A percentile compares a stretch with the other conserved stretches of the same genome.
Evolutionary conservation across 2,113 vertebrate species (phyloP).

Genomic region (Psilopsiagon aymara): DNA sequence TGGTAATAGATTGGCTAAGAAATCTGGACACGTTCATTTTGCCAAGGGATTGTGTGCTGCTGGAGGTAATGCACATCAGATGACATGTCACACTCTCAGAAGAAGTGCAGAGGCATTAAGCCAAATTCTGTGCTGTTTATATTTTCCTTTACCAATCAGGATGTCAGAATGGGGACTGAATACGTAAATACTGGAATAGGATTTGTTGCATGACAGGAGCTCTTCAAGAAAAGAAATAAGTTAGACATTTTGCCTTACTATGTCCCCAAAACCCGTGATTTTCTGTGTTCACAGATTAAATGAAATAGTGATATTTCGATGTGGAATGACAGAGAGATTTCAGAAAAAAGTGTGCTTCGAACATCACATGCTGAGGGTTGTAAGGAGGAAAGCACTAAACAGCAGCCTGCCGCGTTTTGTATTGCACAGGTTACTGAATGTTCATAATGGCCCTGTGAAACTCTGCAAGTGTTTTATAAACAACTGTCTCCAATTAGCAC

Average conservation of each 20-base stretch:
- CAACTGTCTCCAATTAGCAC: background rate
- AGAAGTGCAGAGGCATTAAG: slow-evolving; percentile 58
- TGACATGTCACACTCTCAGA: slow-evolving; percentile 71
- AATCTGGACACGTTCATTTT: slow-evolving; percentile 59
- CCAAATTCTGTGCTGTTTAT: slow-evolving; percentile 52
- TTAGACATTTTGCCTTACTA: background rate
- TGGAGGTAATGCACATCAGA: slow-evolving; percentile 72
- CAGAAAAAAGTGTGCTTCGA: background rate
- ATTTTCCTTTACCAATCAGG: slow-evolving; percentile 12
- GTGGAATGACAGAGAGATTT: background rate
- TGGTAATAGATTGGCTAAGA: slow-evolving; percentile 61
- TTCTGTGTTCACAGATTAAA: slow-evolving; percentile 7
- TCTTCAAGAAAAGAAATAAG: slow-evolving; percentile 26
- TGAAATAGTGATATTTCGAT: background rate
- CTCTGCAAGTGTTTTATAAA: background rate
- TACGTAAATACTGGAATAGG: slow-evolving; percentile 38
- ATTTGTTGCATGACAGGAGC: slow-evolving; percentile 14
- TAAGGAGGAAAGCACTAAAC: background rate
- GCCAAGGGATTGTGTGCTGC: slow-evolving; percentile 52
- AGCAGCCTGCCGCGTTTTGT: background rate
- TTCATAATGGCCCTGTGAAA: background rate
- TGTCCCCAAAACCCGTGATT: background rate
- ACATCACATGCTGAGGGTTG: background rate
- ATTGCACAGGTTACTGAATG: background rate
- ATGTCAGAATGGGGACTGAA: slow-evolving; percentile 37